Evolutionary conservation across 2,797 vertebrate species (phyloP).

Genomic region (Pampus argenteus): DNA sequence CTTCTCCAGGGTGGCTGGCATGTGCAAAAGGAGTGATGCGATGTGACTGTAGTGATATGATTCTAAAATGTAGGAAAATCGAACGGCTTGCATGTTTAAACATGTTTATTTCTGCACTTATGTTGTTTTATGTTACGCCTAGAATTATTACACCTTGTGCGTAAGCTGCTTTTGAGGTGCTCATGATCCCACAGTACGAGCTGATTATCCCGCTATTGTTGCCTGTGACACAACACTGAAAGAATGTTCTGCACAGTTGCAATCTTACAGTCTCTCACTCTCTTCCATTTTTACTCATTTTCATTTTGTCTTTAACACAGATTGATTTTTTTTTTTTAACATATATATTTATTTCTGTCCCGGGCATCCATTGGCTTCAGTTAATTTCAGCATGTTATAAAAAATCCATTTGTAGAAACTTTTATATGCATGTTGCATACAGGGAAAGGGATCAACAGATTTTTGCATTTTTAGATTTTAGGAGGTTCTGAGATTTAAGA

Average conservation of each 20-base stretch:
- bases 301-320: no score
- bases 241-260: neutral
- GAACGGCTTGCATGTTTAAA: constrained; percentile 7
- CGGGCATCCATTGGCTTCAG: no score
- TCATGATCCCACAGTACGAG: neutral
- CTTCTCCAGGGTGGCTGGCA: constrained; percentile 1
- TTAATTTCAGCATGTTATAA: no score
- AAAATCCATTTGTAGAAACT: no score
- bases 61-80: constrained; percentile 9
- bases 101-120: neutral
- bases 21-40: neutral
- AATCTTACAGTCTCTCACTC: neutral
- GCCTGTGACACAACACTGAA: neutral
- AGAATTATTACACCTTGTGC: neutral
- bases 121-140: constrained; percentile 2
- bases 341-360: no score
- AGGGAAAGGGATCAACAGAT: no score
- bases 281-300: no score
- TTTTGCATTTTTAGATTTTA: neutral
- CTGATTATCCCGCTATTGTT: constrained; percentile 11
- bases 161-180: constrained; percentile 4
- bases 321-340: no score
- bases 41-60: constrained; percentile 8
- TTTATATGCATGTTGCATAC: no score
- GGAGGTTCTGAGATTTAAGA: constrained; percentile 6